Evolutionary conservation across 23 tunicate species (phyloP).

Genomic region (Clavelina lepadiformis): DNA sequence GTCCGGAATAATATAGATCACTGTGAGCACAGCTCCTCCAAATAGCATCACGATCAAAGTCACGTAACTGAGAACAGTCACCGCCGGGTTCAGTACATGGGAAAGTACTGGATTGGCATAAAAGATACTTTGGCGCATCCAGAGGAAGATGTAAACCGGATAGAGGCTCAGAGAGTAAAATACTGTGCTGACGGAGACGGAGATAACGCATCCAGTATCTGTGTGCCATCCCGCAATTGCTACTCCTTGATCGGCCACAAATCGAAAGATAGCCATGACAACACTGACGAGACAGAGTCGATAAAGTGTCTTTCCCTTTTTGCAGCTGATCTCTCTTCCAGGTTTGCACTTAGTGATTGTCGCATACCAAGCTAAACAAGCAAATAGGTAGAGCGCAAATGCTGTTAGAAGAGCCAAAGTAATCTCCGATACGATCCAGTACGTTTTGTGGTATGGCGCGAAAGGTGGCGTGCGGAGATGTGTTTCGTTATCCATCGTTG

Average conservation of each 20-base stretch:
- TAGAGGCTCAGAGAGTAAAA: constrained; percentile 71
- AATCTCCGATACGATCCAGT: constrained; percentile 65
- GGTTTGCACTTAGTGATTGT: constrained; percentile 56
- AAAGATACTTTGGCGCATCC: constrained; percentile 90
- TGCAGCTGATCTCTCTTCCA: constrained; percentile 54
- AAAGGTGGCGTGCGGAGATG: too few species aligned
- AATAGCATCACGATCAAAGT: constrained; percentile 57
- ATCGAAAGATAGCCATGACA: constrained; percentile 56
- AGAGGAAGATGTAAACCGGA: constrained; percentile 79
- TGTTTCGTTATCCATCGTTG: too few species aligned
- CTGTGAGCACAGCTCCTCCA: constrained; percentile 56
- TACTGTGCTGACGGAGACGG: constrained; percentile 77
- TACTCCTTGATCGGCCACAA: constrained; percentile 63
- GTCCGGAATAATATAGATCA: constrained; percentile 57
- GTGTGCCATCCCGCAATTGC: constrained; percentile 52
- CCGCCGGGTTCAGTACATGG: constrained; percentile 75
- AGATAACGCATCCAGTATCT: constrained; percentile 32
- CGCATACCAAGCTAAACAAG: constrained; percentile 60
- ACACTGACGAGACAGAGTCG: constrained; percentile 56
- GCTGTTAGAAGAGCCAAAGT: constrained; percentile 32
- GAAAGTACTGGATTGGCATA: constrained; percentile 86
- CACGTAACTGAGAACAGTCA: constrained; percentile 60
- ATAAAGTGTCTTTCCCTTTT: constrained; percentile 63
- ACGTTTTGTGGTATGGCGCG: constrained; percentile 31
- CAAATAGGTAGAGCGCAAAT: constrained; percentile 52